These are phyloP conservation scores for Acromyrmex echinatior DNA, from an alignment of 1,140 invertebrate genomes.

Conservation along the genomic window DNA sequence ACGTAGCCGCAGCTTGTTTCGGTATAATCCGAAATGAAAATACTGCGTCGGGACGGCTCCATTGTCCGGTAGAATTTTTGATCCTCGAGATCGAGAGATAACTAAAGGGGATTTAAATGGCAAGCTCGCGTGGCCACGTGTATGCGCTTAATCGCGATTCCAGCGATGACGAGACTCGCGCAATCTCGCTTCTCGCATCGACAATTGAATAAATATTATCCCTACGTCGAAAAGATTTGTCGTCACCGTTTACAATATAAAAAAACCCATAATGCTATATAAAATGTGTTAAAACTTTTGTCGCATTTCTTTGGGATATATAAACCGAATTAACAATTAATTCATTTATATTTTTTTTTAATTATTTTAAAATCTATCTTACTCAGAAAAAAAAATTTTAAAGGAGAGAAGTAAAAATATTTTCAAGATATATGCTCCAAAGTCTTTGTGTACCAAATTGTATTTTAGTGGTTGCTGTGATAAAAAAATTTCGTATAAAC, in stretches of 20 bases:
- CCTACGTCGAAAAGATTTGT: background rate
- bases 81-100: conserved; percentile 73
- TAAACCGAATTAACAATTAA: background rate
- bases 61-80: conserved; percentile 71
- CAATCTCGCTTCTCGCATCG: conserved; percentile 28
- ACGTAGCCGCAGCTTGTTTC: conserved; percentile 37
- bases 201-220: conserved; percentile 57
- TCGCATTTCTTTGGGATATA: background rate
- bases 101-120: conserved; percentile 73
- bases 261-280: background rate
- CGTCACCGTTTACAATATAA: conserved; percentile 36
- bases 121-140: conserved; percentile 67
- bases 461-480: background rate
- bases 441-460: background rate
- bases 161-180: background rate
- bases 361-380: background rate
- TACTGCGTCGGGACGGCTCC: conserved; percentile 49
- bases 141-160: conserved; percentile 49
- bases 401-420: background rate
- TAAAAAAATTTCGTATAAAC: background rate
- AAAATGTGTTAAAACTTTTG: background rate
- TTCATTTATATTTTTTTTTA: background rate
- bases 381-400: background rate
- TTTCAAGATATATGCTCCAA: background rate
- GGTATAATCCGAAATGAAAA: conserved; percentile 76